phyloP scores from a whole-genome alignment of 1,140 invertebrate species.

The Brachionus sp. region DNA sequence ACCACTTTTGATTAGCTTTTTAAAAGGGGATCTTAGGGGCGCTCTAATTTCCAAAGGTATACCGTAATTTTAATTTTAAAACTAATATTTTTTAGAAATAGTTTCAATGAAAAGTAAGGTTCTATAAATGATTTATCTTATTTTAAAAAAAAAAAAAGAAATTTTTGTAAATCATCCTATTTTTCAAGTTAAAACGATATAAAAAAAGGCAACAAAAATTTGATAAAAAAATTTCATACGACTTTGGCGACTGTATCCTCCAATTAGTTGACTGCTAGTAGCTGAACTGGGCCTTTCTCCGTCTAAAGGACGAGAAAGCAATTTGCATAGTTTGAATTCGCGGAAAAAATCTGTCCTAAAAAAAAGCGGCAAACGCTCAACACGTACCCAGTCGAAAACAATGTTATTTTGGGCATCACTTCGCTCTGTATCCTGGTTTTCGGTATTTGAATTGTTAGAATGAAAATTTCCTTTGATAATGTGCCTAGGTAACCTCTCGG shows the following conservation, averaged over 20 bases:
- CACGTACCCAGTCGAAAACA: constrained; percentile 56
- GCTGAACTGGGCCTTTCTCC: constrained; percentile 51
- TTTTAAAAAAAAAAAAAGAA: too few relatives aligned
- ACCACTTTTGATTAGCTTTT: too few relatives aligned
- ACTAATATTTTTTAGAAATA: too few relatives aligned
- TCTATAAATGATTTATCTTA: too few relatives aligned
- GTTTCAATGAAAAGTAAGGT: too few relatives aligned
- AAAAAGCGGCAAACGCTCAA: constrained; percentile 56
- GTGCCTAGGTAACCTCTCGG: background rate
- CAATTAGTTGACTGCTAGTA: constrained; percentile 53
- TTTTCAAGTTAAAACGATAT: background rate
- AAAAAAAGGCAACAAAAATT: background rate
- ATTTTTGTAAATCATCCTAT: background rate
- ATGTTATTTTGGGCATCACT: constrained; percentile 50
- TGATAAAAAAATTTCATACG: background rate
- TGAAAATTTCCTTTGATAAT: background rate
- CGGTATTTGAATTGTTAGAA: background rate
- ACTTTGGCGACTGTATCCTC: constrained; percentile 57
- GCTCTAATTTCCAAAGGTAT: too few relatives aligned
- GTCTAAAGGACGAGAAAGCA: constrained; percentile 55
- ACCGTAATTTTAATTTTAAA: too few relatives aligned
- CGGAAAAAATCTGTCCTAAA: constrained; percentile 56
- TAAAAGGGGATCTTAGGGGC: too few relatives aligned
- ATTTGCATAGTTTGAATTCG: constrained; percentile 58
- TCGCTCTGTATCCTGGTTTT: background rate